phyloP scores from a whole-genome alignment of 2,797 vertebrate genomes.

The Bradypus variegatus region DNA sequence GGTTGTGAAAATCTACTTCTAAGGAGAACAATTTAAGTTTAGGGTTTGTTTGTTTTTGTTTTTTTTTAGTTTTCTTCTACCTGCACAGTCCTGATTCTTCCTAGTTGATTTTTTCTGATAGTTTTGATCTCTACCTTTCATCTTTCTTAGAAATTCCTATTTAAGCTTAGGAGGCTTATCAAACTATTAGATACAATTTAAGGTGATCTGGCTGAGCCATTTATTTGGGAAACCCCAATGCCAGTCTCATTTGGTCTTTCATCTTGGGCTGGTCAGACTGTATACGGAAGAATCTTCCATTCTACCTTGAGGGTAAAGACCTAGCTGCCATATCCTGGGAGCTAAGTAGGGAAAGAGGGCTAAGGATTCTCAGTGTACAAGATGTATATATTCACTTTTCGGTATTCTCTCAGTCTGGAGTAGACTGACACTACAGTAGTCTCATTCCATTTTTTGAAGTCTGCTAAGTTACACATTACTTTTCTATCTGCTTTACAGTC shows the following conservation, averaged over 20 bases:
- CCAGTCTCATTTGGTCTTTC: not conserved
- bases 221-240: not conserved
- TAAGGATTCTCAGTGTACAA: not conserved
- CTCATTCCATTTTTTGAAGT: not conserved
- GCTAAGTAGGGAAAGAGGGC: not conserved
- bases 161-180: not conserved
- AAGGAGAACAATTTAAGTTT: not conserved
- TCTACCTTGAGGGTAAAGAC: not conserved
- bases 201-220: not conserved
- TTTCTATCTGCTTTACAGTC: not conserved
- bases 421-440: not conserved
- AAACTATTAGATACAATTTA: conserved; percentile 9
- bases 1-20: not conserved
- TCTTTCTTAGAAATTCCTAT: not conserved
- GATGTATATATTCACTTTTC: not conserved
- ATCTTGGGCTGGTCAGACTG: not conserved
- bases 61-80: not conserved
- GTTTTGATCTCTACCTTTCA: not conserved
- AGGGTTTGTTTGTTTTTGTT: not conserved
- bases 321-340: not conserved
- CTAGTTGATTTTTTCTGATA: not conserved
- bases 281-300: not conserved
- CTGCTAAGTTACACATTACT: not conserved
- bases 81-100: not conserved
- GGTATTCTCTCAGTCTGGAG: not conserved